These are phyloP conservation scores for Ornithoptera priamus DNA, from an alignment of 2,888 invertebrate genomes.

Conservation along the genomic window DNA sequence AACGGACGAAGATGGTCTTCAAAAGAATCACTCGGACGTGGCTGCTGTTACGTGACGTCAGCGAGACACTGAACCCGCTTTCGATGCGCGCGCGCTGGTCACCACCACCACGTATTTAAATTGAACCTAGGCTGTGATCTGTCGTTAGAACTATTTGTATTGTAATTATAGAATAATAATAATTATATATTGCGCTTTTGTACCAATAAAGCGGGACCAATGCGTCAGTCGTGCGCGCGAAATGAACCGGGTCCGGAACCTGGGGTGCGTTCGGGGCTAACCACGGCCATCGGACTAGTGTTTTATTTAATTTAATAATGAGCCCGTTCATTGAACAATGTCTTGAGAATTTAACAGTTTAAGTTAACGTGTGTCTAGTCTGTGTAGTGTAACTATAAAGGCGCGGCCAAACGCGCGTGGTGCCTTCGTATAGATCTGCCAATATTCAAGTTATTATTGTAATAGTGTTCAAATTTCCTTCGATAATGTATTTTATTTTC, in stretches of 20 bases:
- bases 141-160: slow-evolving; percentile 60
- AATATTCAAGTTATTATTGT: slow-evolving; percentile 32
- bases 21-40: slow-evolving; percentile 58
- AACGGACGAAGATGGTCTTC: slow-evolving; percentile 69
- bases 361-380: slow-evolving; percentile 29
- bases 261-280: slow-evolving; percentile 15
- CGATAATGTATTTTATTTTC: slow-evolving; percentile 17
- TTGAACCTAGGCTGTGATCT: slow-evolving; percentile 76
- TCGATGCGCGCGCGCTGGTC: slow-evolving; percentile 31
- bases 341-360: slow-evolving; percentile 20
- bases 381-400: slow-evolving; percentile 25
- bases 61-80: slow-evolving; percentile 29
- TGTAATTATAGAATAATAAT: slow-evolving; percentile 46
- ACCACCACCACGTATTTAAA: slow-evolving; percentile 54
- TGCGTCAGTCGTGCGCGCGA: slow-evolving; percentile 33
- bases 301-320: slow-evolving; percentile 7
- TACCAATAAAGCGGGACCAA: slow-evolving; percentile 48
- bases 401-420: slow-evolving; percentile 15
- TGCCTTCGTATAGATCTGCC: slow-evolving; percentile 22
- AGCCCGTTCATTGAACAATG: slow-evolving; percentile 18
- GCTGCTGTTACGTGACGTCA: slow-evolving; percentile 68
- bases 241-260: slow-evolving; percentile 11
- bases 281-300: slow-evolving; percentile 18
- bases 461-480: slow-evolving; percentile 41
- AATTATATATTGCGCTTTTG: slow-evolving; percentile 51